phyloP scores from a whole-genome alignment of 2,888 invertebrate genomes.

The Fragum fragum region DNA sequence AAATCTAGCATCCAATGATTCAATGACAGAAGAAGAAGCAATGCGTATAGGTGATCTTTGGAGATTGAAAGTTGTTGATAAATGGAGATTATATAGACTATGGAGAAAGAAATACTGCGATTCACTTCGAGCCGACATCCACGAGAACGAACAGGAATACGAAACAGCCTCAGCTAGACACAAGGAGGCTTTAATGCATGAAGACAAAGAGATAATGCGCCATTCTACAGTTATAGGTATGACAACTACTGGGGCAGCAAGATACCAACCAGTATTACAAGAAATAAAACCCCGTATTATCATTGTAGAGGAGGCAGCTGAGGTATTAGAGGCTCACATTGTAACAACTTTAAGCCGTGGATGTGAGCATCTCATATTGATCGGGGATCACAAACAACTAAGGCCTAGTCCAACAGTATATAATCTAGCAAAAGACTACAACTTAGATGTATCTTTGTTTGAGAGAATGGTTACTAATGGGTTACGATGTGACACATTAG shows the following conservation, averaged over 20 bases:
- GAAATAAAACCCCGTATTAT: conserved; percentile 85
- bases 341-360: conserved; percentile 91
- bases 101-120: conserved; percentile 81
- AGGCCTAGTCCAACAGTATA: conserved; percentile 92
- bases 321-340: conserved; percentile 94
- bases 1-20: conserved; percentile 65
- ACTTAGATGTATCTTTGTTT: conserved; percentile 93
- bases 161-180: conserved; percentile 69
- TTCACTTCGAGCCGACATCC: conserved; percentile 62
- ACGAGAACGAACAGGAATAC: conserved; percentile 70
- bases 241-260: conserved; percentile 85
- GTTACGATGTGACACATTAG: conserved; percentile 89
- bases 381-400: conserved; percentile 94
- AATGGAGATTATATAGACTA: conserved; percentile 87
- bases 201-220: conserved; percentile 80
- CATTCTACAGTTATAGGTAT: conserved; percentile 82
- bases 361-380: conserved; percentile 94
- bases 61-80: conserved; percentile 76
- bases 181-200: conserved; percentile 72
- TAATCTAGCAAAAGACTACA: conserved; percentile 90
- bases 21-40: conserved; percentile 72
- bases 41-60: conserved; percentile 72
- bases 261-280: conserved; percentile 80
- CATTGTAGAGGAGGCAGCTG: conserved; percentile 95
- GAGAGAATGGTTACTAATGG: conserved; percentile 92